Conservation (phyloP, 2,113 vertebrate species). For the Pyxicephalus adspersus region DNA sequence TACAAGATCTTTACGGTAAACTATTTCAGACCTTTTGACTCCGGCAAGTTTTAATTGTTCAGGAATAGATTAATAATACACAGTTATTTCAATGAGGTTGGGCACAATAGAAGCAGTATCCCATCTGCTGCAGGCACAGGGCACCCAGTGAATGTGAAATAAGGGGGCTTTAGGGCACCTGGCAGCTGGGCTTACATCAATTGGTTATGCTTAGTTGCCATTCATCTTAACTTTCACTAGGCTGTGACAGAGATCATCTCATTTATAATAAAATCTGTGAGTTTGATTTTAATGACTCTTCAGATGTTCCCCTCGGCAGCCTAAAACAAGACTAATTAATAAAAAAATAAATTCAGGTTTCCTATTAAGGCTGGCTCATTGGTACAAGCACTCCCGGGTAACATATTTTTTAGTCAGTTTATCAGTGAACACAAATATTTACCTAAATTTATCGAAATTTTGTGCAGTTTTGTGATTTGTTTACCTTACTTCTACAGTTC, state of each 20-base stretch:
- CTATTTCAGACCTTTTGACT: conserved; percentile 66
- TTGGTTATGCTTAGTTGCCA: conserved; percentile 82
- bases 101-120: conserved; percentile 69
- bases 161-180: conserved; percentile 70
- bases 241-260: conserved; percentile 82
- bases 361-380: background rate
- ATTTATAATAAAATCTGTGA: conserved; percentile 81
- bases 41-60: conserved; percentile 66
- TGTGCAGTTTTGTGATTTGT: too few relatives aligned
- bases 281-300: conserved; percentile 77
- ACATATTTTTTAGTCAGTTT: too few relatives aligned
- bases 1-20: conserved; percentile 52
- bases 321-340: conserved; percentile 73
- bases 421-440: too few relatives aligned
- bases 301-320: conserved; percentile 68
- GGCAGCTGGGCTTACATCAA: conserved; percentile 83
- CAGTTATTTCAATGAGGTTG: conserved; percentile 67
- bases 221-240: conserved; percentile 81
- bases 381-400: background rate
- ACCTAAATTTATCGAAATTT: too few relatives aligned
- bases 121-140: conserved; percentile 79
- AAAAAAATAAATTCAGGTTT: background rate
- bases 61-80: conserved; percentile 71
- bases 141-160: conserved; percentile 69
- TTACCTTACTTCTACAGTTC: too few relatives aligned